A percentile compares a stretch with the other conserved stretches of the same genome.
Evolutionary conservation across 2,797 vertebrate species (phyloP).

Genomic region (Lycodopsis pacificus): DNA sequence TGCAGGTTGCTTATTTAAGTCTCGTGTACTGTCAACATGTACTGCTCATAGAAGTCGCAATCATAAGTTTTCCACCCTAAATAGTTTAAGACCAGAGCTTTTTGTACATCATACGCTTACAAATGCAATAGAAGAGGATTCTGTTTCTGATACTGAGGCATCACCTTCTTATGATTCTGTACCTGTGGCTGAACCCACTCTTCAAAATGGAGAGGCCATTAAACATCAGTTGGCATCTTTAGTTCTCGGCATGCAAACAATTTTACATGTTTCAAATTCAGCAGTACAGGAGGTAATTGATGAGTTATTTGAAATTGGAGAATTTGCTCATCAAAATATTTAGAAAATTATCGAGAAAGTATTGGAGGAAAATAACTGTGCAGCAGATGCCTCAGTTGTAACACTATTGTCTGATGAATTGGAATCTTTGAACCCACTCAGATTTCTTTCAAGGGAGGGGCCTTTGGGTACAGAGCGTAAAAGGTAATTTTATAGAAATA

Average conservation of each 20-base stretch:
- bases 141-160: no score
- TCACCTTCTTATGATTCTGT: neutral
- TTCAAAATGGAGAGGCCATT: neutral
- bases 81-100: no score
- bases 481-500: slow-evolving; percentile 28
- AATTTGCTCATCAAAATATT: neutral
- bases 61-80: no score
- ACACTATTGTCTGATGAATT: no score
- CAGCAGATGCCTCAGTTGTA: neutral
- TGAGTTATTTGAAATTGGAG: neutral
- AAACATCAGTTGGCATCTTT: neutral
- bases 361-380: neutral
- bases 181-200: neutral
- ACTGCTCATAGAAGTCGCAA: no score
- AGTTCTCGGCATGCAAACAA: neutral
- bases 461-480: slow-evolving; percentile 33
- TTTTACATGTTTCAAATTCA: neutral
- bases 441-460: slow-evolving; percentile 40
- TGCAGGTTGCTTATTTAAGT: no score
- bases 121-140: no score
- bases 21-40: no score
- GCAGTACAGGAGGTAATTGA: neutral
- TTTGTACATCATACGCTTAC: no score
- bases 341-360: neutral
- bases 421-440: slow-evolving; percentile 39